Percentiles rank a stretch among this genome's conserved stretches.
phyloP scores from a whole-genome alignment of 2,113 vertebrate genomes.

The Neoarius graeffei region DNA sequence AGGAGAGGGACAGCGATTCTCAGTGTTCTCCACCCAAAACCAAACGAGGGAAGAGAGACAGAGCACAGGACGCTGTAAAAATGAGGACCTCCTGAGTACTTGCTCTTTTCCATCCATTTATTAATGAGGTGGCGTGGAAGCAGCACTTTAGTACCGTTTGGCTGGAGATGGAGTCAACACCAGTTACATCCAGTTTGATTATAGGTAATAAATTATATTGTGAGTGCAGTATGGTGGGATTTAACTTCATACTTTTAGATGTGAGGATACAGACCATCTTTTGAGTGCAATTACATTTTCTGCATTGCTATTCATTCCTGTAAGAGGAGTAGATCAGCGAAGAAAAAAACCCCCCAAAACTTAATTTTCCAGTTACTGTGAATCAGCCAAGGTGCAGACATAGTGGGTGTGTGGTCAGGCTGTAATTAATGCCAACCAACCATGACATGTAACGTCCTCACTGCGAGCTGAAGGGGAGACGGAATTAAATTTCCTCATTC shows the following conservation, averaged over 20 bases:
- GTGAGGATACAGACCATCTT: neutral
- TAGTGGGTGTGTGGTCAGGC: conserved; percentile 4
- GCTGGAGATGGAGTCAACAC: neutral
- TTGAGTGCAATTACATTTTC: neutral
- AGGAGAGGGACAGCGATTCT: conserved; percentile 31
- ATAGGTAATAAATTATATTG: conserved; percentile 26
- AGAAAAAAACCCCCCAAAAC: neutral
- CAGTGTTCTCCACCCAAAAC: conserved; percentile 58
- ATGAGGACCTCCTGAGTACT: conserved; percentile 17
- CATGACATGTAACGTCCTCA: neutral
- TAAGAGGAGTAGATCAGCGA: neutral
- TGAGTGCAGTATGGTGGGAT: neutral
- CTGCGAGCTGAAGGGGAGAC: neutral
- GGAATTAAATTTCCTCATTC: neutral
- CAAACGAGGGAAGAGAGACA: conserved; percentile 49
- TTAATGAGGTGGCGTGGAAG: conserved; percentile 1
- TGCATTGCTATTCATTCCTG: neutral
- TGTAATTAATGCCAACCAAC: conserved; percentile 8
- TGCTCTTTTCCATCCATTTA: neutral
- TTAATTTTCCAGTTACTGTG: neutral
- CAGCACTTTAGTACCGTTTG: conserved; percentile 9
- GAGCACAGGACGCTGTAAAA: conserved; percentile 39
- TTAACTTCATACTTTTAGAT: neutral
- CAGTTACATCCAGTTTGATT: neutral
- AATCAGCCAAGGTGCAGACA: neutral